These are phyloP conservation scores for Psylliodes chrysocephalus DNA, from an alignment of 2,888 invertebrate species.

Conservation along the genomic window DNA sequence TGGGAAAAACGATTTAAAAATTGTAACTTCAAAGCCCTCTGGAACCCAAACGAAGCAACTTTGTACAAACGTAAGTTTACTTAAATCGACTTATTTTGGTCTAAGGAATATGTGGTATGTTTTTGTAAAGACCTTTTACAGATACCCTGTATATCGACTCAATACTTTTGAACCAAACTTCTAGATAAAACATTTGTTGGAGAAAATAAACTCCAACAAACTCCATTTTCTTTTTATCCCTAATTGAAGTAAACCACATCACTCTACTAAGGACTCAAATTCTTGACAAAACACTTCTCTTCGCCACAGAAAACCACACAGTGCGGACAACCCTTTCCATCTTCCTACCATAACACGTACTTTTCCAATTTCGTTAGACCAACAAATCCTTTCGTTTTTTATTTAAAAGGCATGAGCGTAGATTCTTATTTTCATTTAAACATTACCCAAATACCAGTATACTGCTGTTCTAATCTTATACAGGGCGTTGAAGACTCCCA, in stretches of 20 bases:
- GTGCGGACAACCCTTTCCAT: conserved; percentile 1
- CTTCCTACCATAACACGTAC: conserved; percentile 5
- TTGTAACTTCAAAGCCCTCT: too few species aligned
- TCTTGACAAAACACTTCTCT: conserved; percentile 2
- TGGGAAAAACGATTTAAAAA: too few species aligned
- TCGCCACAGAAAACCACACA: not conserved
- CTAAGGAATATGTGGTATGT: too few species aligned
- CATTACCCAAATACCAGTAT: too few species aligned
- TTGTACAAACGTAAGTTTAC: too few species aligned
- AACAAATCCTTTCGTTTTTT: conserved; percentile 12
- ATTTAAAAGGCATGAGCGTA: not conserved
- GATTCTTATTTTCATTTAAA: not conserved
- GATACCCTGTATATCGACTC: too few species aligned
- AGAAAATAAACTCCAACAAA: not conserved
- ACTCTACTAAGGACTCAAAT: not conserved
- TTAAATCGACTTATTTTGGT: too few species aligned
- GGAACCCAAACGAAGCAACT: too few species aligned
- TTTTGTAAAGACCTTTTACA: too few species aligned
- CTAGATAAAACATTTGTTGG: not conserved
- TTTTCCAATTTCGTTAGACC: conserved; percentile 16
- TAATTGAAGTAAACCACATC: conserved; percentile 11
- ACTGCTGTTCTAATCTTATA: too few species aligned
- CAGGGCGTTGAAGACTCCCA: too few species aligned
- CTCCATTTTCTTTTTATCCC: conserved; percentile 6
- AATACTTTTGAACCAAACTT: not conserved